Evolutionary conservation across 2,888 invertebrate genomes (phyloP).

Genomic region (Disparrhopalites patrizii): DNA sequence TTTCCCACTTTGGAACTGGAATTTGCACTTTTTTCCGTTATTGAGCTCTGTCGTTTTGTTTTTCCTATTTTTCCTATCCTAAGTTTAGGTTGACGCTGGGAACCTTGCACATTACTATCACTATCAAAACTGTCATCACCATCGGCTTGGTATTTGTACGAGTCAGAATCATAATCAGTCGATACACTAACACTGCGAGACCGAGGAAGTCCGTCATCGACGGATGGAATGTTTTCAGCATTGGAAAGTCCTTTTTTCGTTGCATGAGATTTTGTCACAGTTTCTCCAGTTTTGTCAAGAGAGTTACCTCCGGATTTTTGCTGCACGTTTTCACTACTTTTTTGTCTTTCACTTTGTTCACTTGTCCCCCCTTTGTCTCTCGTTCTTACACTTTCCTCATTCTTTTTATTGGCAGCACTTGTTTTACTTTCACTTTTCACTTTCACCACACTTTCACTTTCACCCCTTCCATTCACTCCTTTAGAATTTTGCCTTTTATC

Average conservation of each 20-base stretch:
- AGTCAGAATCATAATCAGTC: not conserved
- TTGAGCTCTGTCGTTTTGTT: no score
- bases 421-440: not conserved
- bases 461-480: not conserved
- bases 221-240: not conserved
- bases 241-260: slow-evolving; percentile 3
- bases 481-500: not conserved
- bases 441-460: not conserved
- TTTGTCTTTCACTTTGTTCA: not conserved
- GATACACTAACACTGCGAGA: not conserved
- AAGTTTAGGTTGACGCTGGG: not conserved
- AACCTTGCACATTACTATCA: slow-evolving; percentile 1
- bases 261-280: no score
- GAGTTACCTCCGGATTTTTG: not conserved
- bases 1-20: not conserved
- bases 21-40: no score
- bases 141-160: not conserved
- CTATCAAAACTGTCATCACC: not conserved
- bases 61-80: not conserved
- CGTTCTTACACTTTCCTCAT: not conserved
- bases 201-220: not conserved
- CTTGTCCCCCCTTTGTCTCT: slow-evolving; percentile 50
- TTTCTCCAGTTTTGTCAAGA: not conserved
- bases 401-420: not conserved
- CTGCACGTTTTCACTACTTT: not conserved